Evolutionary conservation across 1,140 invertebrate species (phyloP).

Genomic region (Brachionus angularis): DNA sequence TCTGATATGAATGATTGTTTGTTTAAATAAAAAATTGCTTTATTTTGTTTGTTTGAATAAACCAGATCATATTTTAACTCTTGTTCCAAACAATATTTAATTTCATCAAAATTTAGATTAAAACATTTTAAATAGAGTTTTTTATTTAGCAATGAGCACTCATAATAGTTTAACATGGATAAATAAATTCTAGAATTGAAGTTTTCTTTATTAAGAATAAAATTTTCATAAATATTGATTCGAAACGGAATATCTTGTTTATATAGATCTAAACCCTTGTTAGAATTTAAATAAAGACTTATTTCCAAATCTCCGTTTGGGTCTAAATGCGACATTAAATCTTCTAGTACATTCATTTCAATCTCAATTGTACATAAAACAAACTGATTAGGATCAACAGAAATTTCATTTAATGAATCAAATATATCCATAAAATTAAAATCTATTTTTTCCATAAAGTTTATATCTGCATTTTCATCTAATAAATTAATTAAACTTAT

Average conservation of each 20-base stretch:
- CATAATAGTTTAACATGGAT: slow-evolving; percentile 2
- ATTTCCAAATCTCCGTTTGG: not conserved
- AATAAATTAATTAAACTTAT: no score
- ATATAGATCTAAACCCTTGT: not conserved
- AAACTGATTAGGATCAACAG: no score
- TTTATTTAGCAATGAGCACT: not conserved
- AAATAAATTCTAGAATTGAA: not conserved
- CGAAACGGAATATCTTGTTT: slow-evolving; percentile 5
- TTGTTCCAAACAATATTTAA: not conserved
- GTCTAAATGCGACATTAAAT: not conserved
- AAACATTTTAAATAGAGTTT: not conserved
- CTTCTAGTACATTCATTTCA: not conserved
- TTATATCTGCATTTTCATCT: no score
- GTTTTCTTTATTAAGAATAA: not conserved
- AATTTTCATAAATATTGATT: not conserved
- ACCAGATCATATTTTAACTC: not conserved
- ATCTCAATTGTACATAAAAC: slow-evolving; percentile 3
- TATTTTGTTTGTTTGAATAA: no score
- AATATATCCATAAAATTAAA: no score
- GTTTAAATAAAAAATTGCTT: not conserved
- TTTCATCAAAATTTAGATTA: not conserved
- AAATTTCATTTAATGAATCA: no score
- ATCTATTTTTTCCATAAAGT: no score
- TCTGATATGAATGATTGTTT: slow-evolving; percentile 11
- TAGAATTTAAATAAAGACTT: not conserved